These are phyloP conservation scores for Cynaeus angustus DNA, from an alignment of 2,888 invertebrate genomes.

Conservation along the genomic window DNA sequence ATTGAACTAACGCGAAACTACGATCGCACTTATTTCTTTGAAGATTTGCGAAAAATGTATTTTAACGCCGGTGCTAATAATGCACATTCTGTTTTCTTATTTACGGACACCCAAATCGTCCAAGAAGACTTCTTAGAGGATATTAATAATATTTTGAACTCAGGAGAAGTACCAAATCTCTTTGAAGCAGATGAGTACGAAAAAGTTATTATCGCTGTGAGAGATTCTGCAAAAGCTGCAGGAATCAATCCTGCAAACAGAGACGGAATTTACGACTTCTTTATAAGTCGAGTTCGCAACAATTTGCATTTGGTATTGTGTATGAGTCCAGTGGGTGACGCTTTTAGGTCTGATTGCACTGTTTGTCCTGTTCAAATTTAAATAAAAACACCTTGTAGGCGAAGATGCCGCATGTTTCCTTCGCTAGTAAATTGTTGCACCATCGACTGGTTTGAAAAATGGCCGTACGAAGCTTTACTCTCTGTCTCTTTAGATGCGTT, in stretches of 20 bases:
- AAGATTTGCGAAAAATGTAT: constrained; percentile 88
- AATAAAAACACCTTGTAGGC: constrained; percentile 70
- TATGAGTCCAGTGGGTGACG: constrained; percentile 93
- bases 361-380: constrained; percentile 7
- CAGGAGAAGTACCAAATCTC: constrained; percentile 93
- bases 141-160: constrained; percentile 93
- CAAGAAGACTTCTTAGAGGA: constrained; percentile 94
- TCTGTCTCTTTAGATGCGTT: constrained; percentile 87
- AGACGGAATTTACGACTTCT: constrained; percentile 89
- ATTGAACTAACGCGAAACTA: constrained; percentile 91
- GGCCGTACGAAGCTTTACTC: constrained; percentile 91
- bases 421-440: constrained; percentile 95
- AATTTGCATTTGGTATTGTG: constrained; percentile 91
- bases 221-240: constrained; percentile 81
- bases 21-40: constrained; percentile 87
- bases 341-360: constrained; percentile 79
- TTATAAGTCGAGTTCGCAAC: constrained; percentile 86
- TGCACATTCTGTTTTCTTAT: constrained; percentile 87
- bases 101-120: constrained; percentile 93
- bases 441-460: constrained; percentile 95
- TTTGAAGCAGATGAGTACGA: constrained; percentile 91
- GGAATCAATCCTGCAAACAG: constrained; percentile 80
- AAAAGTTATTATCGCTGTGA: constrained; percentile 84
- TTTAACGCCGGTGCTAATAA: constrained; percentile 84
- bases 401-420: constrained; percentile 94